A percentile compares a stretch with the other conserved stretches of the same genome.
These are phyloP conservation scores for Thymallus thymallus DNA, from an alignment of 2,113 vertebrate genomes.

Conservation along the genomic window DNA sequence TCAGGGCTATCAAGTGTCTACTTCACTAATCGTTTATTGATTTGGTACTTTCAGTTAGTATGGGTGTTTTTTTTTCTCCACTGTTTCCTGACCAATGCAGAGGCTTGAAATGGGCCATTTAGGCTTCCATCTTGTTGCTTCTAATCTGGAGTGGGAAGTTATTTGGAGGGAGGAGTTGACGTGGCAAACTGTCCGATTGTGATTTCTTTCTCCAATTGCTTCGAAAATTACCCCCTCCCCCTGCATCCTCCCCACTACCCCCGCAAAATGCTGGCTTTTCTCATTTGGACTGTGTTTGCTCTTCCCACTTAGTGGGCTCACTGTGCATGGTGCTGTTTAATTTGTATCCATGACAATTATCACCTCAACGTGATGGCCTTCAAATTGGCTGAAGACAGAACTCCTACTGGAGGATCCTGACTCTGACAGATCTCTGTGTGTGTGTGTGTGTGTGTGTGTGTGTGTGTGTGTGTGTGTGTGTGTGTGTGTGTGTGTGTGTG, in stretches of 20 bases:
- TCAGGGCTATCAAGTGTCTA: too few species aligned
- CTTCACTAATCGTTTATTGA: too few species aligned
- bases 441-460: neutral
- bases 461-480: too few species aligned
- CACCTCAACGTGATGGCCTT: conserved; percentile 46
- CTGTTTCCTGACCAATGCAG: neutral
- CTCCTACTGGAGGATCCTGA: conserved; percentile 37
- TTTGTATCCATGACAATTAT: conserved; percentile 62
- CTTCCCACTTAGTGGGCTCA: conserved; percentile 50
- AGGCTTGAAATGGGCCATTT: conserved; percentile 36
- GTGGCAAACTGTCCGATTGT: conserved; percentile 60
- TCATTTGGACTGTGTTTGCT: conserved; percentile 44
- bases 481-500: neutral
- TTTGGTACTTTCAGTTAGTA: too few species aligned
- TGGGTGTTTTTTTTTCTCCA: too few species aligned
- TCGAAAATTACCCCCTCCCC: conserved; percentile 61
- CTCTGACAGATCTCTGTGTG: conserved; percentile 29
- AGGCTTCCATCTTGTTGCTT: conserved; percentile 49
- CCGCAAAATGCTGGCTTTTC: conserved; percentile 35
- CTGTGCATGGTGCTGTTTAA: conserved; percentile 56
- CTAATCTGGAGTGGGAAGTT: conserved; percentile 66
- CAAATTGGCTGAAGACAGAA: conserved; percentile 48
- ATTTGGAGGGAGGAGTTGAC: conserved; percentile 68
- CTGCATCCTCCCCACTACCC: conserved; percentile 45
- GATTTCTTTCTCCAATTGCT: conserved; percentile 70